Conservation (phyloP, 1,140 invertebrate species). For the Drosophila setifemur region DNA sequence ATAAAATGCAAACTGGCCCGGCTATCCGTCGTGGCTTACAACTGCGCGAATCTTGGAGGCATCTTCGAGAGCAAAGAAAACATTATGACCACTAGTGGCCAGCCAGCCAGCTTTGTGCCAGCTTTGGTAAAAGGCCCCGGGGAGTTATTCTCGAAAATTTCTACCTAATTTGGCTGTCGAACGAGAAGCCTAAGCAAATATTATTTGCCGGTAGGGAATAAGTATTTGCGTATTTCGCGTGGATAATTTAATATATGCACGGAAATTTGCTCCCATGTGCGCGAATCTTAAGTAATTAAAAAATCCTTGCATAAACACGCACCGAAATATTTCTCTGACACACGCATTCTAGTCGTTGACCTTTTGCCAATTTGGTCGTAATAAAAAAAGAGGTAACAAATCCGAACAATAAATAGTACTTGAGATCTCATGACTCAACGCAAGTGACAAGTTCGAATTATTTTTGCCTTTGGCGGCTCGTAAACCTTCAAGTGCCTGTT, state of each 20-base stretch:
- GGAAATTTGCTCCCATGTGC: conserved; percentile 10
- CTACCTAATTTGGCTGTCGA: background rate
- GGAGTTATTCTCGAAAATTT: background rate
- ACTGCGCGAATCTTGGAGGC: conserved; percentile 15
- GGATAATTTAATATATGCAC: conserved; percentile 1
- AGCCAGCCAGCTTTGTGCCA: background rate
- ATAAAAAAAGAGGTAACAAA: conserved; percentile 3
- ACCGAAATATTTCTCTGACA: background rate
- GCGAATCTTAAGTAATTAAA: background rate
- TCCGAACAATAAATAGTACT: conserved; percentile 29
- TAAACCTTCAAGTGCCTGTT: conserved; percentile 62
- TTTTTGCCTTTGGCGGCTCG: conserved; percentile 25
- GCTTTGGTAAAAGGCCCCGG: conserved; percentile 7
- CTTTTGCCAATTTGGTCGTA: background rate
- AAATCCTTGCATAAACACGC: background rate
- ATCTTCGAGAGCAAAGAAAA: conserved; percentile 24
- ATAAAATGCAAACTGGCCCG: conserved; percentile 46
- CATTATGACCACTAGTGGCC: background rate
- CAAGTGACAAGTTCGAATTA: conserved; percentile 44
- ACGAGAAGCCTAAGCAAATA: conserved; percentile 18
- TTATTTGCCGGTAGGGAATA: background rate
- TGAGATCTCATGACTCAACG: conserved; percentile 12
- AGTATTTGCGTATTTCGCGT: background rate
- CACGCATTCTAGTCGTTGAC: conserved; percentile 16
- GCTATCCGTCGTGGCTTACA: conserved; percentile 26